Evolutionary conservation across 2,888 invertebrate species (phyloP), one percentile per base, ranked within the genome.

Genomic region (Pristionchus entomophagus): DNA sequence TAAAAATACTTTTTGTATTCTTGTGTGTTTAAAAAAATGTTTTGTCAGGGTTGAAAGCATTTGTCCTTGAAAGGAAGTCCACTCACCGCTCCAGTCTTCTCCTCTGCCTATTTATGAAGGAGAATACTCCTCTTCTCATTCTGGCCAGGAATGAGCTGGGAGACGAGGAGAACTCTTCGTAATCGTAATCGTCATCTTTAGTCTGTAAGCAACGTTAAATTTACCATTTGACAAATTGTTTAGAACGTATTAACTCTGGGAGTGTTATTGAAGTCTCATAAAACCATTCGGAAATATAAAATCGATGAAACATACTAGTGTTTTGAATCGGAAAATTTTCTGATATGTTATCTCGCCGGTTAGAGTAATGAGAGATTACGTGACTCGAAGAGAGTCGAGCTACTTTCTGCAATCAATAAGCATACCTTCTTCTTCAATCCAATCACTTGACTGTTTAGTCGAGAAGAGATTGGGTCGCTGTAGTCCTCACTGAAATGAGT

Each of bases 101-200:
- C 51, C 32, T 3, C 45, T 73, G 45, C 17, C 73, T 73, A 17
- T 29, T 80, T 26, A 80, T 32, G 35, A 80, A 80, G 14, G 78
- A 80, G 78, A 80, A 80, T 2, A 35, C 78, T 17, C 78, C 78
- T 26, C 32, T 51, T 6, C 78, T 51, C 51, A 80, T 51, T 32
- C 78, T 3, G 0, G 78, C 78, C 22, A 80, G 78, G 51, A 80
- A 80, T 0, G 78, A 51, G 0, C 29, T 32, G 3, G 51, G 49
- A 26, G 49, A 41, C 12, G 51, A 51, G 8, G 32, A 51, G 35
- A 51, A 32, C 10, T 35, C 51, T 6, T 80, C 78, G 51, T 80
- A 49, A 35, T 80, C 78, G 6, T 80, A 80, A 49, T 80, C 78
- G 22, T 80, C 78, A 0, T 80, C 78, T n/a, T 45, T 73, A 4